phyloP scores from a whole-genome alignment of 2,113 vertebrate species.

The Candoia aspera region DNA sequence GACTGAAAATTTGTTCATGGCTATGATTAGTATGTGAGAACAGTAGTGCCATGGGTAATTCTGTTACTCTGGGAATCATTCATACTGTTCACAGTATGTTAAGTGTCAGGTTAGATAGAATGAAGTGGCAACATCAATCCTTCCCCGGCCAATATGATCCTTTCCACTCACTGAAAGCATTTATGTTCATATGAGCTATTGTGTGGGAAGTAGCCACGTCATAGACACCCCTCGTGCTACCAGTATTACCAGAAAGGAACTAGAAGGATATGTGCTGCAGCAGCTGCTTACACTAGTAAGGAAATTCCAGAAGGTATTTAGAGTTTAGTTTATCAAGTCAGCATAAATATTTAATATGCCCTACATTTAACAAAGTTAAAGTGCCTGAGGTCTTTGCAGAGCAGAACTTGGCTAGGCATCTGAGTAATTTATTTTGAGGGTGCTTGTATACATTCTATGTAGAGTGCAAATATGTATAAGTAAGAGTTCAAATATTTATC shows the following conservation, averaged over 20 bases:
- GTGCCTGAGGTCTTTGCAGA: slow-evolving; percentile 54
- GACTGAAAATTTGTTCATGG: not conserved
- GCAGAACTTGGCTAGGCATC: slow-evolving; percentile 55
- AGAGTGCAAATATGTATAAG: slow-evolving; percentile 51
- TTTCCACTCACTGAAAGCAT: not conserved
- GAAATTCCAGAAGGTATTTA: slow-evolving; percentile 25
- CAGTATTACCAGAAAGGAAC: not conserved
- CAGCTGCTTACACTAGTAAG: not conserved
- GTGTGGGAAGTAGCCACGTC: not conserved
- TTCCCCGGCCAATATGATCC: not conserved
- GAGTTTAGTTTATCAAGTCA: slow-evolving; percentile 46
- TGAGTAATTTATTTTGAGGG: slow-evolving; percentile 46
- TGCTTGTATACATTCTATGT: slow-evolving; percentile 39
- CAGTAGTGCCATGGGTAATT: not conserved
- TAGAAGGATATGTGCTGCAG: not conserved
- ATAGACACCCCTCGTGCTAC: not conserved
- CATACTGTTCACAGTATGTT: not conserved
- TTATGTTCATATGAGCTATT: not conserved
- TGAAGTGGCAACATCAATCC: not conserved
- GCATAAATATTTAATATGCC: slow-evolving; percentile 63
- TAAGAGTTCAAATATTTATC: slow-evolving; percentile 34
- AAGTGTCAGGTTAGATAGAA: not conserved
- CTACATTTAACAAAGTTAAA: slow-evolving; percentile 55
- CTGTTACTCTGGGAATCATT: not conserved
- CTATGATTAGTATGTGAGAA: not conserved